A percentile compares a stretch with the other conserved stretches of the same genome.
phyloP scores from a whole-genome alignment of 2,797 vertebrate genomes.

The Microchirus variegatus region DNA sequence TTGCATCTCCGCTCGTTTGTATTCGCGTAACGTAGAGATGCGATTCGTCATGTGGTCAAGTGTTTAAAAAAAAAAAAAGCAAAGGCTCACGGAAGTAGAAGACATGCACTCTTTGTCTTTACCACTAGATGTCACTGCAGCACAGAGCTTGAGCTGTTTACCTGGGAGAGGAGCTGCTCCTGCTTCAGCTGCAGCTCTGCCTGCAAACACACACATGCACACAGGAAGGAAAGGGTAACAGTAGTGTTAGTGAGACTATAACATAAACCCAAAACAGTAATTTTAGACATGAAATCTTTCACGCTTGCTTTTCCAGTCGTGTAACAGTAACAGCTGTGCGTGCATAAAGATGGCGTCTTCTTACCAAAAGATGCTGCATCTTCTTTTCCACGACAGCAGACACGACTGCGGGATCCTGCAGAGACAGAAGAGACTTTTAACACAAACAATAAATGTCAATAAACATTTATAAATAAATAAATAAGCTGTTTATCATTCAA shows the following conservation, averaged over 20 bases:
- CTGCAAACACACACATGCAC: constrained; percentile 34
- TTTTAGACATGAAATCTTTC: no score
- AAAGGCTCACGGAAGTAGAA: neutral
- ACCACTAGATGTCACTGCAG: constrained; percentile 30
- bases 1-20: no score
- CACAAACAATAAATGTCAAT: no score
- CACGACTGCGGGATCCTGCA: constrained; percentile 52
- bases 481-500: no score
- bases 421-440: neutral
- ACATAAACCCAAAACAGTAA: no score
- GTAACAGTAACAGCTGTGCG: no score
- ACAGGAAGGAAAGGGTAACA: neutral
- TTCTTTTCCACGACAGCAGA: constrained; percentile 58
- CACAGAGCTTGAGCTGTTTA: constrained; percentile 9
- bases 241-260: no score
- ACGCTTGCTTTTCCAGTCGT: no score
- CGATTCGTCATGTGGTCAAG: no score
- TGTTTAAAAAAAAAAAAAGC: no score
- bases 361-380: constrained; percentile 63
- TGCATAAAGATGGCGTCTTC: constrained; percentile 24
- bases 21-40: no score
- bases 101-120: neutral
- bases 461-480: no score
- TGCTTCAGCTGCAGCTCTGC: constrained; percentile 58
- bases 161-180: constrained; percentile 53